Conservation (phyloP, 64 coral and sea anemone species). For the Actinia equina region DNA sequence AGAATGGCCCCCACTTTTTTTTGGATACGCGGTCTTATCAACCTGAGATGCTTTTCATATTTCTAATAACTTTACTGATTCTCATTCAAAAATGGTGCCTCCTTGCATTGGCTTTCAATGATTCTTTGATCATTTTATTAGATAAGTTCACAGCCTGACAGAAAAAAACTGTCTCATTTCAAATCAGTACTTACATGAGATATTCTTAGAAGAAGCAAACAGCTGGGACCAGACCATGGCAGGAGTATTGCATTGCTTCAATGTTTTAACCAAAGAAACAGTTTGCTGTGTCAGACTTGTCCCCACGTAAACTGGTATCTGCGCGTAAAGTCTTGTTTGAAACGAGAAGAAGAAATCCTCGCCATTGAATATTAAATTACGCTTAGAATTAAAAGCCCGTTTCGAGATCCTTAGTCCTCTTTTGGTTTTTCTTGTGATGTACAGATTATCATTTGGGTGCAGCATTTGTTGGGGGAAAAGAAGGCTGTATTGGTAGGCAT, state of each 20-base stretch:
- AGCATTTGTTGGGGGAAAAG: neutral
- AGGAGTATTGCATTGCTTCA: neutral
- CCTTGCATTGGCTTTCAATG: too few species aligned
- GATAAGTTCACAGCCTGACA: too few species aligned
- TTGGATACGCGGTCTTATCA: too few species aligned
- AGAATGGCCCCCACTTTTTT: too few species aligned
- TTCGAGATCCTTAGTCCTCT: neutral
- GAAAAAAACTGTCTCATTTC: too few species aligned
- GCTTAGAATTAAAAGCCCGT: neutral
- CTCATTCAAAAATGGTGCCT: too few species aligned
- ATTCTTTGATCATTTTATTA: too few species aligned
- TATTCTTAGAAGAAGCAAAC: neutral
- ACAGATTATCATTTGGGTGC: neutral
- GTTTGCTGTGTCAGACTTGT: neutral
- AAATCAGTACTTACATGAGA: neutral
- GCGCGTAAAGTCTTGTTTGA: neutral
- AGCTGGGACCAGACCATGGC: neutral
- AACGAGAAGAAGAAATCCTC: slow-evolving; percentile 20
- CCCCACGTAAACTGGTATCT: neutral
- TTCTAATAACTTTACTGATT: too few species aligned
- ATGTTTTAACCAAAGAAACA: neutral
- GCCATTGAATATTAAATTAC: neutral
- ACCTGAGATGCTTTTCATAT: too few species aligned
- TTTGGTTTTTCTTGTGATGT: neutral
- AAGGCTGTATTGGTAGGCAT: neutral